phyloP scores from a whole-genome alignment of 2,797 vertebrate species.

The Urocyon cinereoargenteus region DNA sequence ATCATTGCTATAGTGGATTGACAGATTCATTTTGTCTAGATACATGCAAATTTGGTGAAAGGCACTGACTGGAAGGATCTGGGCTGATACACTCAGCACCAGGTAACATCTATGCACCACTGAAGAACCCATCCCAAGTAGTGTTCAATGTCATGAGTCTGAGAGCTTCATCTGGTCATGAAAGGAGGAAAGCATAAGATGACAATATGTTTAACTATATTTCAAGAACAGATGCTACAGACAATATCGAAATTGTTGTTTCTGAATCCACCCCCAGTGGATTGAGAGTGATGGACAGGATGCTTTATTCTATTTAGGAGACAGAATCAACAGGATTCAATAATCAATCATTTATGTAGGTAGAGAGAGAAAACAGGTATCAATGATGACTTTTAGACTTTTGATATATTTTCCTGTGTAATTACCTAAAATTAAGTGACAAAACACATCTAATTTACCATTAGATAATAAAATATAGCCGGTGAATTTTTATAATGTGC shows the following conservation, averaged over 20 bases:
- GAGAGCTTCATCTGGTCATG: neutral
- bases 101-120: too few species aligned
- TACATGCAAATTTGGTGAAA: neutral
- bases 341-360: rapidly evolving
- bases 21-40: neutral
- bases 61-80: neutral
- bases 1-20: neutral
- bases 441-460: neutral
- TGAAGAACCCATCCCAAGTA: neutral
- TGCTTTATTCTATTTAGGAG: too few species aligned
- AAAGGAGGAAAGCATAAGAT: neutral
- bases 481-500: neutral
- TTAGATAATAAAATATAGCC: neutral
- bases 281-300: neutral
- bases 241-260: neutral
- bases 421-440: neutral
- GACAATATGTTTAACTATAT: neutral
- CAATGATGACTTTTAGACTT: neutral
- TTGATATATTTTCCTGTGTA: neutral
- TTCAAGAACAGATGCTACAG: neutral
- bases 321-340: neutral
- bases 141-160: neutral
- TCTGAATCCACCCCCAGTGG: neutral
- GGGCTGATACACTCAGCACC: too few species aligned
- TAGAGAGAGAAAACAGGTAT: neutral